A percentile compares a stretch with the other conserved stretches of the same genome.
Evolutionary conservation across 37 sponge, comb jelly and placozoan genomes (phyloP).

Genomic region (Cladorhizidae sp.): DNA sequence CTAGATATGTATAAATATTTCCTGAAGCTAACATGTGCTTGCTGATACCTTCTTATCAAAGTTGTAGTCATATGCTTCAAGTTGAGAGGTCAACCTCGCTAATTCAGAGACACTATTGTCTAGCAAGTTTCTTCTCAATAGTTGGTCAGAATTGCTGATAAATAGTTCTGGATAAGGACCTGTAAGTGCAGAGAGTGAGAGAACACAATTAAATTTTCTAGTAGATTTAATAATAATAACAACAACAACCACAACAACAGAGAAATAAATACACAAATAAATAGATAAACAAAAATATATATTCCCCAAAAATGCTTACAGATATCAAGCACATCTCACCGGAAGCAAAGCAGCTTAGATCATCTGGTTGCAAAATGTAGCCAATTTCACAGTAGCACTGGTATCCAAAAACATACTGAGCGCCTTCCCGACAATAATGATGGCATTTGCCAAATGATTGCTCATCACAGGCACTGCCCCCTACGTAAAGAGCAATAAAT

Average conservation of each 20-base stretch:
- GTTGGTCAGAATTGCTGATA: not conserved
- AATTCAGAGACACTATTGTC: not conserved
- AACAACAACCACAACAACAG: not conserved
- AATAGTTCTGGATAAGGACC: conserved; percentile 3
- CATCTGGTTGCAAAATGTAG: conserved; percentile 44
- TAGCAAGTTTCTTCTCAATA: not conserved
- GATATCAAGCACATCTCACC: conserved; percentile 11
- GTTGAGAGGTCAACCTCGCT: not conserved
- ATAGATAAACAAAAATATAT: no score
- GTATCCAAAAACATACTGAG: conserved; percentile 21
- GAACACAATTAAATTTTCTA: no score
- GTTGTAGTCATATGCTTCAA: conserved; percentile 5
- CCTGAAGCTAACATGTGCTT: no score
- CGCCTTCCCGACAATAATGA: conserved; percentile 27
- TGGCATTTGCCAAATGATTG: conserved; percentile 56
- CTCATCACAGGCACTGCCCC: conserved; percentile 13
- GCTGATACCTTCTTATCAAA: not conserved
- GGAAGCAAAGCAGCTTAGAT: conserved; percentile 31
- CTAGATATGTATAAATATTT: no score
- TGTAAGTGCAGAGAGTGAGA: not conserved
- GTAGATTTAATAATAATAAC: not conserved
- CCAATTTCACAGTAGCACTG: conserved; percentile 35
- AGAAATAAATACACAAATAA: not conserved
- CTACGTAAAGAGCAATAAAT: not conserved
- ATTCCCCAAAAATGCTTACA: not conserved